Evolutionary conservation across 2,888 invertebrate genomes (phyloP).

Genomic region (Drosophila pseudotalamancana): DNA sequence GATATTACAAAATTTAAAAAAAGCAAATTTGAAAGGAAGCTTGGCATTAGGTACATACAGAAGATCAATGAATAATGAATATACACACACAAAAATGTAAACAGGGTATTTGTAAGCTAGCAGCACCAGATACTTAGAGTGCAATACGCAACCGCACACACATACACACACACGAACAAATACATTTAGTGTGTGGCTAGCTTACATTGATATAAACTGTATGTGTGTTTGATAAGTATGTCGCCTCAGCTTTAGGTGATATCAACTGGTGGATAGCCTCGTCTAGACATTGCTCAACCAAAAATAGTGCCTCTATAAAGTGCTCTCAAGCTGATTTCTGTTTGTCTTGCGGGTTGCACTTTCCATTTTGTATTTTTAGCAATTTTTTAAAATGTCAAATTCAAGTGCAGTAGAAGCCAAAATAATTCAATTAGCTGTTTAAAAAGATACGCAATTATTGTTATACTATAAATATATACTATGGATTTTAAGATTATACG

Average conservation of each 20-base stretch:
- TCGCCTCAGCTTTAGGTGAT: slow-evolving; percentile 25
- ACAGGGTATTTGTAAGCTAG: background rate
- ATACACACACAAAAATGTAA: background rate
- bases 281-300: slow-evolving; percentile 63
- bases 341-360: slow-evolving; percentile 29
- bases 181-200: slow-evolving; percentile 30
- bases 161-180: slow-evolving; percentile 18
- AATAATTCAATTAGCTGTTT: slow-evolving; percentile 25
- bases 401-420: slow-evolving; percentile 56
- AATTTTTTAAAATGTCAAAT: slow-evolving; percentile 60
- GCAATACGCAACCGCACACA: slow-evolving; percentile 47
- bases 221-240: slow-evolving; percentile 12
- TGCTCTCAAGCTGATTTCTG: slow-evolving; percentile 13
- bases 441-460: background rate
- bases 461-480: too few relatives aligned
- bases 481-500: slow-evolving; percentile 28
- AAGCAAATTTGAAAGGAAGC: too few relatives aligned
- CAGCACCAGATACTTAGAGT: slow-evolving; percentile 34
- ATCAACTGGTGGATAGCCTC: slow-evolving; percentile 34
- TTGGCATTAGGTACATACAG: too few relatives aligned
- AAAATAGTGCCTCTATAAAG: slow-evolving; percentile 53
- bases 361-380: slow-evolving; percentile 55
- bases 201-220: slow-evolving; percentile 63
- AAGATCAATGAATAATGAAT: too few relatives aligned
- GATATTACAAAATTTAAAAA: too few relatives aligned